Evolutionary conservation across 1,140 invertebrate species (phyloP).

Genomic region (Streblospio benedicti): DNA sequence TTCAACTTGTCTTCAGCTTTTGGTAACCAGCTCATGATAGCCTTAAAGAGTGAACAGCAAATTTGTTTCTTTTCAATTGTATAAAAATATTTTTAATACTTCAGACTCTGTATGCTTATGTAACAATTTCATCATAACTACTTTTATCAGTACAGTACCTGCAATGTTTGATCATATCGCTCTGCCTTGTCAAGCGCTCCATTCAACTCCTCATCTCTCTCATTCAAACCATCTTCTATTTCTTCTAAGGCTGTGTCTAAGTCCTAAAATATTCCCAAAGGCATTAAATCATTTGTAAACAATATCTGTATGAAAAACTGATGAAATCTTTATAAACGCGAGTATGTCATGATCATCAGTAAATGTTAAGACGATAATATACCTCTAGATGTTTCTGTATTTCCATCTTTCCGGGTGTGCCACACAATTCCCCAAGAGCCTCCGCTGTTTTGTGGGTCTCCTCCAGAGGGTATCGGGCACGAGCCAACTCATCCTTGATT

Average conservation of each 20-base stretch:
- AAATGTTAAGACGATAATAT: neutral
- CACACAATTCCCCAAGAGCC: conserved; percentile 82
- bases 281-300: too few species aligned
- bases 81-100: too few species aligned
- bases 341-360: too few species aligned
- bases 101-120: too few species aligned
- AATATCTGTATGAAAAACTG: too few species aligned
- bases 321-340: too few species aligned
- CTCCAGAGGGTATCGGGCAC: conserved; percentile 81
- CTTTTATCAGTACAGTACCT: too few species aligned
- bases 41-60: conserved; percentile 51
- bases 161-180: conserved; percentile 90
- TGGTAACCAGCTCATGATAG: conserved; percentile 78
- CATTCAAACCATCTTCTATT: conserved; percentile 37
- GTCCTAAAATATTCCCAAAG: too few species aligned
- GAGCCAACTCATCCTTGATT: conserved; percentile 82
- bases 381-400: conserved; percentile 79
- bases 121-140: too few species aligned
- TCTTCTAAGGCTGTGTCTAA: conserved; percentile 36
- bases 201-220: conserved; percentile 63
- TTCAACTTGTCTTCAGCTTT: conserved; percentile 79
- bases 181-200: conserved; percentile 89
- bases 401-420: conserved; percentile 92
- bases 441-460: conserved; percentile 82
- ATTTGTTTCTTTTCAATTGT: neutral